phyloP scores from a whole-genome alignment of 2,888 invertebrate species.

The Athripsodes cinereus region DNA sequence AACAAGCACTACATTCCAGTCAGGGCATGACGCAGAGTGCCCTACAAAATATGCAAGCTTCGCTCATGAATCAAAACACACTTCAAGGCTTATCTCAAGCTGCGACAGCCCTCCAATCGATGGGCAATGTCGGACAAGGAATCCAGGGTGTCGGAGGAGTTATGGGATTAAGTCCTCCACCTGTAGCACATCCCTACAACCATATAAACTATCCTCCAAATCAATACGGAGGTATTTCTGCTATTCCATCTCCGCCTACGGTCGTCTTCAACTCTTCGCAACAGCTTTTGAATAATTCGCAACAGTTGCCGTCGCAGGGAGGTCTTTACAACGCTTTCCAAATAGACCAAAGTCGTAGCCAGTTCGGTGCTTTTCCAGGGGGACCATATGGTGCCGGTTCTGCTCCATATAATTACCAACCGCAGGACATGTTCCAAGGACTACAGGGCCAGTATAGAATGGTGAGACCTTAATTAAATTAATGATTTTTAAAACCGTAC shows the following conservation, averaged over 20 bases:
- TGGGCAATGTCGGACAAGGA: constrained; percentile 32
- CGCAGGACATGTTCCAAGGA: constrained; percentile 68
- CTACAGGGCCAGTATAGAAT: constrained; percentile 56
- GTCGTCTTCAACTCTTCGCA: constrained; percentile 76
- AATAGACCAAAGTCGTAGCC: constrained; percentile 68
- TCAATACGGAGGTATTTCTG: constrained; percentile 73
- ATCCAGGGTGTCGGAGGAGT: constrained; percentile 26
- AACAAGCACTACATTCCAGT: constrained; percentile 55
- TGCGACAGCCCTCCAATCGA: constrained; percentile 39
- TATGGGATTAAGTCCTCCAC: constrained; percentile 51
- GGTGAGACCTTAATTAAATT: too few species aligned
- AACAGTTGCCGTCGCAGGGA: constrained; percentile 62
- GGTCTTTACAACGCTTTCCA: constrained; percentile 81
- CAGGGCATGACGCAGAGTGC: constrained; percentile 31
- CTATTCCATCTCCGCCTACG: constrained; percentile 81
- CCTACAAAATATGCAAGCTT: constrained; percentile 40
- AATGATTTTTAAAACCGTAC: too few species aligned
- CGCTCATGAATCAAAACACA: constrained; percentile 30
- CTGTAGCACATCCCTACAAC: constrained; percentile 55
- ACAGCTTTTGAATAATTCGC: constrained; percentile 48
- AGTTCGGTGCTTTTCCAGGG: constrained; percentile 74
- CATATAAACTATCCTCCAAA: constrained; percentile 69
- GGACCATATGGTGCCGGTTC: constrained; percentile 62
- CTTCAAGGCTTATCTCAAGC: constrained; percentile 35
- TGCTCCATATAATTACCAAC: constrained; percentile 69